Percentiles rank a stretch among this genome's conserved stretches.
Evolutionary conservation across 2,888 invertebrate species (phyloP).

Genomic region (Lycaena phlaeas): DNA sequence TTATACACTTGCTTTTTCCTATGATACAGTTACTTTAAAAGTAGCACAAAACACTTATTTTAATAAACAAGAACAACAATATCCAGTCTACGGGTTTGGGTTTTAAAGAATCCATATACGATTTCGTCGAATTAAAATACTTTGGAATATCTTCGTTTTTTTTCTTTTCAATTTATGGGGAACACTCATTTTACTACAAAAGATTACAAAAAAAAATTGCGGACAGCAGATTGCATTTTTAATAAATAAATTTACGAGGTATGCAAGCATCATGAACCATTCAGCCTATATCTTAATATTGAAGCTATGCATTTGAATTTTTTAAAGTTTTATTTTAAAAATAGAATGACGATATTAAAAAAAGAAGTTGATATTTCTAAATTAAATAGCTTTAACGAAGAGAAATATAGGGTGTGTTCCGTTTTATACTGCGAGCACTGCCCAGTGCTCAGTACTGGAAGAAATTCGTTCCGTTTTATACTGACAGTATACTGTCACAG

Average conservation of each 20-base stretch:
- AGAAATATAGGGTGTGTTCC: no score
- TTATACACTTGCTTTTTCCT: conserved; percentile 20
- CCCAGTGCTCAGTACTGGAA: no score
- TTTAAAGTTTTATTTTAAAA: no score
- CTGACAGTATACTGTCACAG: no score
- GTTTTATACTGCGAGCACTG: no score
- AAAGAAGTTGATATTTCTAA: no score
- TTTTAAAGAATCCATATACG: neutral
- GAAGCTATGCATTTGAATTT: no score
- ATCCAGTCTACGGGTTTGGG: neutral
- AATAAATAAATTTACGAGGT: neutral
- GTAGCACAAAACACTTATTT: conserved; percentile 21
- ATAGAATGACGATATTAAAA: no score
- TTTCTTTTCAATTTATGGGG: neutral
- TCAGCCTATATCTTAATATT: no score
- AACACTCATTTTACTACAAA: conserved; percentile 5
- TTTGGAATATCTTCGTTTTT: neutral
- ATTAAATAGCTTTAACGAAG: no score
- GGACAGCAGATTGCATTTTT: neutral
- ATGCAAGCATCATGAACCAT: no score
- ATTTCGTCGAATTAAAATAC: neutral
- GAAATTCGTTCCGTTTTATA: no score
- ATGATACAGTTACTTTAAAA: conserved; percentile 24
- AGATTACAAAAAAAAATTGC: conserved; percentile 8
- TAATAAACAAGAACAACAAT: neutral